Percentiles rank a stretch among this genome's conserved stretches.
Evolutionary conservation across 64 coral and sea anemone genomes (phyloP).

Genomic region (Pocillopora verrucosa): DNA sequence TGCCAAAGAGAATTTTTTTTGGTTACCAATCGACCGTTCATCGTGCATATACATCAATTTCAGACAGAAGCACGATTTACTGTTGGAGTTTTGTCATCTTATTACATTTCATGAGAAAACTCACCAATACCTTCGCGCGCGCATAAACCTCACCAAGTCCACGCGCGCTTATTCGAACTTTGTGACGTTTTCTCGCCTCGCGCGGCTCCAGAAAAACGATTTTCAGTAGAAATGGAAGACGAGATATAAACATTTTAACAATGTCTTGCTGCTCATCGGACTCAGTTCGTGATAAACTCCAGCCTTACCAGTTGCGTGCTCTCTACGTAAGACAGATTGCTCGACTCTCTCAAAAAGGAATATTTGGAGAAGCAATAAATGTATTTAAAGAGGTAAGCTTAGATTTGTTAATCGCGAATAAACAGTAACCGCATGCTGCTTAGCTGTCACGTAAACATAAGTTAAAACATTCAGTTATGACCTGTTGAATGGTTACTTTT

Average conservation of each 20-base stretch:
- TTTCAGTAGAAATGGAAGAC: not conserved
- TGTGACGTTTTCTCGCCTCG: slow-evolving; percentile 7
- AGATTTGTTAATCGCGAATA: not conserved
- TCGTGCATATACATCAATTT: too few relatives aligned
- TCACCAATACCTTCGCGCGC: not conserved
- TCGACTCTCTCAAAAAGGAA: not conserved
- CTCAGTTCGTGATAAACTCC: slow-evolving; percentile 1
- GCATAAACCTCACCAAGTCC: not conserved
- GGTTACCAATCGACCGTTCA: too few relatives aligned
- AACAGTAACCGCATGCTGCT: not conserved
- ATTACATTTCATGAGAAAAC: too few relatives aligned
- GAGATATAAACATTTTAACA: not conserved
- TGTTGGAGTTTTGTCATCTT: too few relatives aligned
- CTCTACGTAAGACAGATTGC: slow-evolving; percentile 10
- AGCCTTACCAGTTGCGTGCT: slow-evolving; percentile 23
- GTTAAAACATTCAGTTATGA: not conserved
- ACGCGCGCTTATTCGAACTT: not conserved
- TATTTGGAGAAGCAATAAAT: slow-evolving; percentile 34
- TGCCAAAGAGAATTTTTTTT: too few relatives aligned
- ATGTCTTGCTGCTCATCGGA: slow-evolving; percentile 21
- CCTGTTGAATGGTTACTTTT: too few relatives aligned
- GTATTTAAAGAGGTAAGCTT: slow-evolving; percentile 21
- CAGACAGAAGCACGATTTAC: too few relatives aligned
- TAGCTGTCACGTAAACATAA: not conserved
- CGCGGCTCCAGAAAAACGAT: not conserved